These are phyloP conservation scores for Micrastur ruficollis DNA, from an alignment of 2,797 vertebrate species.

Conservation along the genomic window DNA sequence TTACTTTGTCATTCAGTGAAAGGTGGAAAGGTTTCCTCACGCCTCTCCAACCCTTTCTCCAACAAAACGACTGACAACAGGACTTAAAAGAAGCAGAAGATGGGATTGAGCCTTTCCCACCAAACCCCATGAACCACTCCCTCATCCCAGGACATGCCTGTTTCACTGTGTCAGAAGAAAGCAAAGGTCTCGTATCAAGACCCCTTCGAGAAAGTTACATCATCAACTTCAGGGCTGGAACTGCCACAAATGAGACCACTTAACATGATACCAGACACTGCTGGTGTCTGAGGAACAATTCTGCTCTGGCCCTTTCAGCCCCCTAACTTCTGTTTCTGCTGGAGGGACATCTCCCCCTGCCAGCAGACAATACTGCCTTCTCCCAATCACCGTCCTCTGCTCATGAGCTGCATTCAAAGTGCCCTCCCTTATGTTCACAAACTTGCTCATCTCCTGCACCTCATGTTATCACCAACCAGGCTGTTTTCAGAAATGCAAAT, in stretches of 20 bases:
- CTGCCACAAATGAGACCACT: not conserved
- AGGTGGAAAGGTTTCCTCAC: not conserved
- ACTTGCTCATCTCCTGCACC: not conserved
- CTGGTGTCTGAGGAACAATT: not conserved
- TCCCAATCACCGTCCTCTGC: not conserved
- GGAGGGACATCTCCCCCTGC: not conserved
- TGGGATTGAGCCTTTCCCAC: not conserved
- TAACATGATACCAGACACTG: not conserved
- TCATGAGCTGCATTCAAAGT: not conserved
- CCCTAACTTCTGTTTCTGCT: not conserved
- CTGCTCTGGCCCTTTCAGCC: not conserved
- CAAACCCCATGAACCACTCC: not conserved
- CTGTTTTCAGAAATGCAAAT: not conserved
- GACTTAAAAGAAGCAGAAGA: not conserved
- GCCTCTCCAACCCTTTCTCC: not conserved
- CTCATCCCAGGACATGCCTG: not conserved
- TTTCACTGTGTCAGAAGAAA: not conserved
- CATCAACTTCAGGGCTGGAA: not conserved
- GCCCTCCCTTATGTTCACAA: not conserved
- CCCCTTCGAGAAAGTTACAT: not conserved
- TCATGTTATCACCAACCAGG: not conserved
- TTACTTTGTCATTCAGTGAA: not conserved
- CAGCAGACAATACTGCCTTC: not conserved
- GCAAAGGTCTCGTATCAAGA: not conserved
- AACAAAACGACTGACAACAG: not conserved